phyloP scores from a whole-genome alignment of 1,140 invertebrate species.

The Coptotermes formosanus region DNA sequence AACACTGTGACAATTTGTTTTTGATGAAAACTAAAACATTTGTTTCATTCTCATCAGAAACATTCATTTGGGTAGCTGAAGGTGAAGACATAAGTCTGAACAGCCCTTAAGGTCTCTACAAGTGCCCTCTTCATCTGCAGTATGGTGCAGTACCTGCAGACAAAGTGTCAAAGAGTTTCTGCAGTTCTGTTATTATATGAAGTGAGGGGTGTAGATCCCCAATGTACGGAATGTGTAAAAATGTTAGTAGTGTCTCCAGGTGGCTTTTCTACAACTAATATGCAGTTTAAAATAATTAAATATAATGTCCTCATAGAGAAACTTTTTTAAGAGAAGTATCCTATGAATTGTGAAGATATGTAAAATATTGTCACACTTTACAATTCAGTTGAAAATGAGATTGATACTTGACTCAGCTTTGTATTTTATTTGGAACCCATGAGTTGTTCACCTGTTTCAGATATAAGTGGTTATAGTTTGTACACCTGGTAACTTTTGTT shows the following conservation, averaged over 20 bases:
- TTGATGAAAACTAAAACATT: neutral
- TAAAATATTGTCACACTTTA: constrained; percentile 17
- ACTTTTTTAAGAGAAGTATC: neutral
- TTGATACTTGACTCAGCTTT: neutral
- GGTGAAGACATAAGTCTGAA: neutral
- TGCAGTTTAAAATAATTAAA: neutral
- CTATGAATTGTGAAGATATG: constrained; percentile 8
- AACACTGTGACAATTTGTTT: neutral
- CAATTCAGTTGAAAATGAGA: neutral
- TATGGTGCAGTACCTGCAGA: neutral
- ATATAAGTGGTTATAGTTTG: too few species aligned
- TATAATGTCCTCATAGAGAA: constrained; percentile 14
- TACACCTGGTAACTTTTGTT: too few species aligned
- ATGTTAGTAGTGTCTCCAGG: neutral
- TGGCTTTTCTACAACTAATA: constrained; percentile 16
- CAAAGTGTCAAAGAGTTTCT: constrained; percentile 4
- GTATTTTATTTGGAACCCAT: neutral
- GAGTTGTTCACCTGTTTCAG: too few species aligned
- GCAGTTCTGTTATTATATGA: neutral
- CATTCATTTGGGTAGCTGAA: neutral
- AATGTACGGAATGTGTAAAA: neutral
- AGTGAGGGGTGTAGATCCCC: neutral
- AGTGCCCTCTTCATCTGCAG: neutral
- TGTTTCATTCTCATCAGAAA: neutral
- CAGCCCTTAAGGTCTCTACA: neutral